A percentile compares a stretch with the other conserved stretches of the same genome.
These are phyloP conservation scores for Drosophila sucinea DNA, from an alignment of 1,140 invertebrate genomes.

Conservation along the genomic window DNA sequence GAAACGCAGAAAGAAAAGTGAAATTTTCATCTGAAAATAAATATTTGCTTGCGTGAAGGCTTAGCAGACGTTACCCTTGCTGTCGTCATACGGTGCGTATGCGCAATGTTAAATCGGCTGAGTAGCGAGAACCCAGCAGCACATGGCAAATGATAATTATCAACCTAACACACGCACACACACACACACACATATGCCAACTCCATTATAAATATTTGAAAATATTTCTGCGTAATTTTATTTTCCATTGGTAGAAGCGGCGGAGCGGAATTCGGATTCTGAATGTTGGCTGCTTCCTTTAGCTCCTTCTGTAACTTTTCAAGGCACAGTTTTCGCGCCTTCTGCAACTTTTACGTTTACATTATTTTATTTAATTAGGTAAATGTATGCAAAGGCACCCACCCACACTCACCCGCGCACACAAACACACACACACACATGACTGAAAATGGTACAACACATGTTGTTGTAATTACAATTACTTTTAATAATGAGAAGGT, in stretches of 20 bases:
- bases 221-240: conserved; percentile 65
- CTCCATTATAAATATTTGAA: conserved; percentile 61
- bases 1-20: conserved; percentile 54
- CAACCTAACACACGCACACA: conserved; percentile 42
- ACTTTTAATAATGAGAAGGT: conserved; percentile 72
- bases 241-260: conserved; percentile 60
- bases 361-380: conserved; percentile 82
- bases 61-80: conserved; percentile 26
- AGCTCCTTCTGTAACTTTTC: conserved; percentile 37
- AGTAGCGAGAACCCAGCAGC: conserved; percentile 40
- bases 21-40: conserved; percentile 41
- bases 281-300: background rate
- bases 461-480: conserved; percentile 77
- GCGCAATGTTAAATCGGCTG: conserved; percentile 16
- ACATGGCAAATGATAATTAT: conserved; percentile 74
- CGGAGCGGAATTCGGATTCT: conserved; percentile 14
- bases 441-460: conserved; percentile 51
- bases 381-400: conserved; percentile 74
- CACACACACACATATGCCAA: conserved; percentile 15
- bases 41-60: conserved; percentile 55
- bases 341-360: conserved; percentile 75
- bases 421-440: conserved; percentile 22
- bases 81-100: conserved; percentile 3
- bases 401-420: conserved; percentile 15
- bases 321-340: conserved; percentile 55